Evolutionary conservation across 2,113 vertebrate genomes (phyloP), one percentile per base, ranked within the genome.

Genomic region (Lathamus discolor): DNA sequence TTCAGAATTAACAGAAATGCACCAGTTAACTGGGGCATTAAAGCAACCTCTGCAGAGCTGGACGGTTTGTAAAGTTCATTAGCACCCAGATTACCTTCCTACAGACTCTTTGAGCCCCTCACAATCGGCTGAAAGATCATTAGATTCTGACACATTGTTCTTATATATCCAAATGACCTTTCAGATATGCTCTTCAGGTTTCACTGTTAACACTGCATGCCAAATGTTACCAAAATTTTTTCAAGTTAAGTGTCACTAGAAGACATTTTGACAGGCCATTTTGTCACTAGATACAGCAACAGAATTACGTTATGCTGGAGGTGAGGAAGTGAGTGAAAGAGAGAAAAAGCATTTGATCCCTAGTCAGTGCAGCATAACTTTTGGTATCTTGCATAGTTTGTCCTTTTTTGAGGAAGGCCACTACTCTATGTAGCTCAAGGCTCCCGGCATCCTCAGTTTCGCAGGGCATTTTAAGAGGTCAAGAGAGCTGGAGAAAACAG

Each of bases 51-150:
- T 3, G 8, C 39, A 63, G 72, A 93, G 76, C 88, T 70, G 93
- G 80, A 88, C 66, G 89, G 69, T 93, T 95, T 94, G 67, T 96
- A 83, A 96, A 97, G 93, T 92, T 96, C 92, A 96, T 95, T 91
- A 95, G 91, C 77, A 85, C 83, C 54, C 67, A 83, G 52, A 89
- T 51, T 91, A 94, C 89, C 66, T 91, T 87, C 61, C 37, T 55
- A 64, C 80, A 66, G 77, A 44, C 57, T 72, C 41, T 55, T 8
- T 52, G 59, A 83, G 88, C 17, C 51, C 67, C 94, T 96, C 61
- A 33, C 35, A 39, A 85, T 78, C 88, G 78, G 64, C 74, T 77
- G 83, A 90, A 95, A 96, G 92, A 93, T 96, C 86, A 96, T 78
- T 70, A 94, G 84, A 86, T 59, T 91, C 44, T 93, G 90, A 95